Percentiles rank a stretch among this genome's conserved stretches.
Conservation (phyloP, 2,113 vertebrate species). For the Drymodes brunneopygia region DNA sequence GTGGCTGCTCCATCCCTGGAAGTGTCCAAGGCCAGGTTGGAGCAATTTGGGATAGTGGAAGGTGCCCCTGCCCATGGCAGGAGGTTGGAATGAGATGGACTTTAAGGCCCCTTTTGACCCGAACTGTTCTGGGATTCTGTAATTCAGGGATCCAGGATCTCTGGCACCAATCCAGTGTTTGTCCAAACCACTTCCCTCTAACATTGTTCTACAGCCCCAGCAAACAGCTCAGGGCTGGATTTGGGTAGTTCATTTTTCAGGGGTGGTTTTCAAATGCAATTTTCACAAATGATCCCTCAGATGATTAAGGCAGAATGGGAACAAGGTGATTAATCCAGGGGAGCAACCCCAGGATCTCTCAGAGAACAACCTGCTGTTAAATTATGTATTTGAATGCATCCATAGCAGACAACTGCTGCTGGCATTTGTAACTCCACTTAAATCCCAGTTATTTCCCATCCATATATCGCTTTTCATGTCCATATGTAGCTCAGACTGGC, state of each 20-base stretch:
- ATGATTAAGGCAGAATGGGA: background rate
- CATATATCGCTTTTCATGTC: background rate
- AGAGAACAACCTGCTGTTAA: background rate
- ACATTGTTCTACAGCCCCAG: background rate
- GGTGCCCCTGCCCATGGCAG: background rate
- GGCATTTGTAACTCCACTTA: background rate
- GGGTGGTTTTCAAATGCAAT: background rate
- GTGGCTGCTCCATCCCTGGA: background rate
- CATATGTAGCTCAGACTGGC: background rate
- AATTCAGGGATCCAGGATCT: background rate
- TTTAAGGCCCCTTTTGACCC: background rate
- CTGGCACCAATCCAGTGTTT: background rate
- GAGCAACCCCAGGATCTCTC: background rate
- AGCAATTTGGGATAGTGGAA: background rate
- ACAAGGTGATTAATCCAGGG: background rate
- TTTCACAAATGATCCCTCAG: background rate
- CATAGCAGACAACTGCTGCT: background rate
- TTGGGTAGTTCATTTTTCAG: background rate
- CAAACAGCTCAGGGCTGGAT: background rate
- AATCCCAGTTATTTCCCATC: background rate
- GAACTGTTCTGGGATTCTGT: background rate
- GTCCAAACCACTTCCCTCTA: background rate
- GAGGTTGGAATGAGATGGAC: fast-evolving
- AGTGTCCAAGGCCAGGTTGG: background rate
- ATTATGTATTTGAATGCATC: background rate